Evolutionary conservation across 2,113 vertebrate species (phyloP).

Genomic region (Alaudala cheleensis): DNA sequence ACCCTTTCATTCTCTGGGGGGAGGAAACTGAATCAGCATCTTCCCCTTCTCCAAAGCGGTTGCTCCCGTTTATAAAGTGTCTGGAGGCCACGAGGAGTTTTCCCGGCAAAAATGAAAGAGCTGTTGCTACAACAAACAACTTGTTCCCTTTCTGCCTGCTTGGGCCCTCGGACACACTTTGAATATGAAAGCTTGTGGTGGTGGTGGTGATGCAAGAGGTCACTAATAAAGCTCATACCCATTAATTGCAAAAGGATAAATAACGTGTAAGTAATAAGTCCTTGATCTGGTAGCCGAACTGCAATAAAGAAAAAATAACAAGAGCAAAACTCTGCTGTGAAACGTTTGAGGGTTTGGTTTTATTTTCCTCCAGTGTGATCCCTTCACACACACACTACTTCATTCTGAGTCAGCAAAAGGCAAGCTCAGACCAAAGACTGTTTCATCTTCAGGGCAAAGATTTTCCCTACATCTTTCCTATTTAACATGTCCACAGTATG

Average conservation of each 20-base stretch:
- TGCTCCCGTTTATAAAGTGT: slow-evolving; percentile 4
- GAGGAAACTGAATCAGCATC: slow-evolving; percentile 37
- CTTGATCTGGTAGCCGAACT: not conserved
- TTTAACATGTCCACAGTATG: not conserved
- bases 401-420: not conserved
- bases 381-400: not conserved
- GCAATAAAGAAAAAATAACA: not conserved
- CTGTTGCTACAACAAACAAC: slow-evolving; percentile 44
- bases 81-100: slow-evolving; percentile 1
- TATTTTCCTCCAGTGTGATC: not conserved
- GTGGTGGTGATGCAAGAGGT: slow-evolving; percentile 10
- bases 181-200: not conserved
- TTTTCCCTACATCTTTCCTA: not conserved
- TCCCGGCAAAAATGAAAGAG: not conserved
- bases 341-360: not conserved
- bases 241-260: slow-evolving; percentile 16
- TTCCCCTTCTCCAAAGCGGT: not conserved
- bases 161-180: not conserved
- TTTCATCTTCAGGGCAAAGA: not conserved
- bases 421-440: not conserved
- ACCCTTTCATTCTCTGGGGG: not conserved
- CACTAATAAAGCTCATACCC: not conserved
- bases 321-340: not conserved
- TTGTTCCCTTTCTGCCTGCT: not conserved
- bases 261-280: not conserved